Base-by-base conservation (phyloP, 2,888 invertebrate genomes). In the Euproctis similis region DNA sequence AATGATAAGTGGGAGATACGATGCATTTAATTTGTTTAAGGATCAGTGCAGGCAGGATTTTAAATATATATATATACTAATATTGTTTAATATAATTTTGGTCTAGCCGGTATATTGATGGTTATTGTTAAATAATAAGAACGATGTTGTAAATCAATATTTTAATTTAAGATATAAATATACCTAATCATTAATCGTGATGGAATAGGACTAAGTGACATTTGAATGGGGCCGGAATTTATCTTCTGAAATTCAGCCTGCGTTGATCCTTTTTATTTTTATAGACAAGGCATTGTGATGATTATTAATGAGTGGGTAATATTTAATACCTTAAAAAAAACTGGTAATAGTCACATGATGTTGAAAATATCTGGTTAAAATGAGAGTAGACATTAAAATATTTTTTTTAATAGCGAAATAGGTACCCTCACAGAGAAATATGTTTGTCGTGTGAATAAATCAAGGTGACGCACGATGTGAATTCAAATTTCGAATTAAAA, bases 21-120 rank as follows among this genome's bases (percentile, higher is more conserved):
- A 71, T 76, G 81, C 81, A 80, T 82, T 81, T 81, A 80, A 75
- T 80, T 77, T 75, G 68, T 68, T 61, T 56, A 53, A 57, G 56
- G 48, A 4, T 51, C 39, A 36, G 36, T 49, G 61, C 55, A 45
- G 56, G 56, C 52, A 51, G 69, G 53, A 59, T 62, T 60, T 58
- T 53, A 45, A 57, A 58, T 53, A 55, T 39, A 47, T 52, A 51
- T 52, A 23, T 21, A 11, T n/a, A 8, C 8, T 14, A 14, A 14
- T 14, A 38, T 38, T 38, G 31, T 46, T 47, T 36, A 35, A 39
- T 37, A 29, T 37, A 14, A 24, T 13, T 20, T 31, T 28, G 19
- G 26, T 28, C 34, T 28, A 23, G 19, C 10, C 18, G 28, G 20
- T 20, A 22, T 26, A 21, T 28, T 17, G 20, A 39, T 34, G 16